These are phyloP conservation scores for Alectoris magna DNA, from an alignment of 2,797 vertebrate species.

Conservation along the genomic window DNA sequence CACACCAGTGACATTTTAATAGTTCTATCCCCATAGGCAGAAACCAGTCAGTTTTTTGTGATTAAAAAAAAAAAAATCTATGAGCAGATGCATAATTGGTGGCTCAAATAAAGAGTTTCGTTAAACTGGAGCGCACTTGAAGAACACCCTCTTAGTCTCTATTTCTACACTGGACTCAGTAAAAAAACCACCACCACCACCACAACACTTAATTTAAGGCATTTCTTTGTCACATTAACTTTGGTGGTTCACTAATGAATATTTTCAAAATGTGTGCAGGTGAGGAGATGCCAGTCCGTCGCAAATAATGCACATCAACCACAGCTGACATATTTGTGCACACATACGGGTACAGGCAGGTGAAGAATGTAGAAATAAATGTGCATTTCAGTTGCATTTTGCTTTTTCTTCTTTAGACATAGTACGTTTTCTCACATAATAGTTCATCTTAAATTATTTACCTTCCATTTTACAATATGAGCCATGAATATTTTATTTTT, in stretches of 20 bases:
- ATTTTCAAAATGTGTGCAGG: not conserved
- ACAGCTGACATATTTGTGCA: not conserved
- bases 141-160: not conserved
- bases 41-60: conserved; percentile 26
- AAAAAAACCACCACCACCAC: not conserved
- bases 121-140: not conserved
- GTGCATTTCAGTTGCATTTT: conserved; percentile 9
- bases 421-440: conserved; percentile 61
- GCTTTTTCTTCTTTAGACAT: conserved; percentile 55
- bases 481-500: conserved; percentile 78
- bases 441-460: conserved; percentile 81
- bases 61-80: conserved; percentile 15
- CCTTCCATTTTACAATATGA: conserved; percentile 76
- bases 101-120: conserved; percentile 38
- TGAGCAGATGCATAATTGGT: conserved; percentile 18
- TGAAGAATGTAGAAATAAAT: not conserved
- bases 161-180: not conserved
- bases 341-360: not conserved
- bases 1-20: conserved; percentile 74
- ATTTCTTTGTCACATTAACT: not conserved
- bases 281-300: not conserved
- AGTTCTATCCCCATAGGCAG: conserved; percentile 52
- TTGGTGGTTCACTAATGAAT: not conserved
- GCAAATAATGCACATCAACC: not conserved
- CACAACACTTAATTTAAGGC: not conserved